Evolutionary conservation across 2,888 invertebrate species (phyloP).

Genomic region (Lagria hirta): DNA sequence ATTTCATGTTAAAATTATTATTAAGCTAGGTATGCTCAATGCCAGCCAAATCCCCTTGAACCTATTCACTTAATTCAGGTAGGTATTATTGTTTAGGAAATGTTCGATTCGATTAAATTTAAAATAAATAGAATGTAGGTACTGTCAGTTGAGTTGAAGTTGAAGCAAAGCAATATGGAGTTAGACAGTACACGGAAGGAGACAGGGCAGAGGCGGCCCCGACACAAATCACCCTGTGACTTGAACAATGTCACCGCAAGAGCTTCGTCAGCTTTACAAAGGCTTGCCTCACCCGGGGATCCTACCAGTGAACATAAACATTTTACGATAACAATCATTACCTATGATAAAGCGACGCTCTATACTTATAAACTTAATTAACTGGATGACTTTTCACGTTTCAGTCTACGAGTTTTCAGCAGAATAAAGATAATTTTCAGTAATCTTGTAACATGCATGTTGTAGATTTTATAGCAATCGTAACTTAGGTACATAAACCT

Average conservation of each 20-base stretch:
- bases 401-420: too few species aligned
- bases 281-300: conserved; percentile 21
- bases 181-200: conserved; percentile 40
- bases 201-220: conserved; percentile 47
- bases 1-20: conserved; percentile 14
- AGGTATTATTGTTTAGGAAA: conserved; percentile 1
- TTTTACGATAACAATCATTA: too few species aligned
- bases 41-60: neutral
- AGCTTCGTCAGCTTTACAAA: conserved; percentile 32
- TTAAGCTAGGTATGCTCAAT: conserved; percentile 1
- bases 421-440: too few species aligned
- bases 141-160: conserved; percentile 39
- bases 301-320: conserved; percentile 18
- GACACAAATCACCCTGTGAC: conserved; percentile 50
- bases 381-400: too few species aligned
- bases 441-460: too few species aligned
- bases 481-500: too few species aligned
- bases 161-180: conserved; percentile 46
- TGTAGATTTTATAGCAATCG: too few species aligned
- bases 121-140: conserved; percentile 16
- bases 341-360: too few species aligned
- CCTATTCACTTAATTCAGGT: too few species aligned
- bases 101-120: conserved; percentile 14
- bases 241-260: conserved; percentile 50
- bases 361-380: too few species aligned